A percentile compares a stretch with the other conserved stretches of the same genome.
Evolutionary conservation across 2,888 invertebrate genomes (phyloP).

Genomic region (Nymphalis c-album): DNA sequence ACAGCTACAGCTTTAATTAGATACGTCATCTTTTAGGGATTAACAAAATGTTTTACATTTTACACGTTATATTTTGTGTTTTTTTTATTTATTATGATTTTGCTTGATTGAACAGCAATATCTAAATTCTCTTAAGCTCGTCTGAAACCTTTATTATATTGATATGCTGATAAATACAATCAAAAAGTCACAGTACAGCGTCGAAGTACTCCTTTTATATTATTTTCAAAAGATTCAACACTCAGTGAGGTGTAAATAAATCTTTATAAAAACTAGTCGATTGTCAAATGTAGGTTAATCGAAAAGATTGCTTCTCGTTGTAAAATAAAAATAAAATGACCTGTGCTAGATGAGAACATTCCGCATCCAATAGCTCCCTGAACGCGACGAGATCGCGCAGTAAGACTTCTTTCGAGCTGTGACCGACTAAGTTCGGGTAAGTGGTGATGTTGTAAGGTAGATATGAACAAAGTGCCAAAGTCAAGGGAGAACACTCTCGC

Average conservation of each 20-base stretch:
- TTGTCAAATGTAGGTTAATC: conserved; percentile 19
- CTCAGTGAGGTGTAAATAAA: conserved; percentile 3
- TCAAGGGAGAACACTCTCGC: conserved; percentile 85
- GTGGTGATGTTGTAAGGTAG: conserved; percentile 90
- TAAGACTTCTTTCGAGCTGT: conserved; percentile 83
- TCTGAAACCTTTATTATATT: no score
- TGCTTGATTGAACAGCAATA: no score
- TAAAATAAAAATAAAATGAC: conserved; percentile 45
- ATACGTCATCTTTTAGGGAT: no score
- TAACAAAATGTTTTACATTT: no score
- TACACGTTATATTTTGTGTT: no score
- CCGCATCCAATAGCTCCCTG: conserved; percentile 93
- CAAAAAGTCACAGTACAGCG: no score
- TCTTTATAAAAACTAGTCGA: conserved; percentile 14
- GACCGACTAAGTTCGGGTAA: conserved; percentile 90
- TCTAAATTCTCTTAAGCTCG: no score
- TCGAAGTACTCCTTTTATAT: not conserved
- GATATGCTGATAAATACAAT: no score
- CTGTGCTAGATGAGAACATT: conserved; percentile 93
- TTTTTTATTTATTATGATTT: no score
- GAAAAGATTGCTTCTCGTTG: conserved; percentile 14
- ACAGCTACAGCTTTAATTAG: no score
- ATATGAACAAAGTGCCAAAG: conserved; percentile 85
- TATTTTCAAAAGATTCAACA: not conserved
- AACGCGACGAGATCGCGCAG: conserved; percentile 88